These are phyloP conservation scores for Zeuzera pyrina DNA, from an alignment of 2,888 invertebrate genomes.

Conservation along the genomic window DNA sequence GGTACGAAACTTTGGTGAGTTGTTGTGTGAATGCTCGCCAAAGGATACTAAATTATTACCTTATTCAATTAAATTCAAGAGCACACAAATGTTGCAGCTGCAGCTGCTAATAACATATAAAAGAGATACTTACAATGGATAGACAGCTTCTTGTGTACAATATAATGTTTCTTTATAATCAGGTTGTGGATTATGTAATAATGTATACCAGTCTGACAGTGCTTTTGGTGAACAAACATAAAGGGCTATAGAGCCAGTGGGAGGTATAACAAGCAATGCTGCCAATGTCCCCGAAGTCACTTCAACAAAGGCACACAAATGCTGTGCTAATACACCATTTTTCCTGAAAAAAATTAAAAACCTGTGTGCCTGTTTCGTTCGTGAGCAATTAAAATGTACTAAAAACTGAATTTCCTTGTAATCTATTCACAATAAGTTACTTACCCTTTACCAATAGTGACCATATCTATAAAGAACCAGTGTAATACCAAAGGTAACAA, in stretches of 20 bases:
- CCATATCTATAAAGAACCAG: constrained; percentile 93
- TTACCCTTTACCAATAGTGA: constrained; percentile 81
- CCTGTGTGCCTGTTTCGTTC: too few species aligned
- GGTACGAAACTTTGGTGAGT: too few species aligned
- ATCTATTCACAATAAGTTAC: too few species aligned
- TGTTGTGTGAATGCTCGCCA: too few species aligned
- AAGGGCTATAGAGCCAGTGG: constrained; percentile 82
- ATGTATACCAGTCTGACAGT: constrained; percentile 97
- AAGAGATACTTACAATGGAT: constrained; percentile 86
- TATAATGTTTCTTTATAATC: constrained; percentile 90
- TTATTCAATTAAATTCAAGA: too few species aligned
- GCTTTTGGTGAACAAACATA: constrained; percentile 85
- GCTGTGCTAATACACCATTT: constrained; percentile 82
- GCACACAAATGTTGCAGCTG: too few species aligned
- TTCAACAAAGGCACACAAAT: constrained; percentile 88
- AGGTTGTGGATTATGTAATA: constrained; percentile 94
- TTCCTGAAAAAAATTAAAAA: constrained; percentile 72
- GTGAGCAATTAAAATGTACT: too few species aligned
- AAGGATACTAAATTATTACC: too few species aligned
- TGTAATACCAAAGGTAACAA: constrained; percentile 89
- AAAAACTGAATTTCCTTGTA: too few species aligned
- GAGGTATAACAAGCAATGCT: constrained; percentile 86
- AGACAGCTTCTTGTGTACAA: constrained; percentile 98
- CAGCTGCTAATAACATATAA: too few species aligned
- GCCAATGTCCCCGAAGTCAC: constrained; percentile 81